These are phyloP conservation scores for Hystrix cristata DNA, from an alignment of 2,113 vertebrate species.

Conservation along the genomic window DNA sequence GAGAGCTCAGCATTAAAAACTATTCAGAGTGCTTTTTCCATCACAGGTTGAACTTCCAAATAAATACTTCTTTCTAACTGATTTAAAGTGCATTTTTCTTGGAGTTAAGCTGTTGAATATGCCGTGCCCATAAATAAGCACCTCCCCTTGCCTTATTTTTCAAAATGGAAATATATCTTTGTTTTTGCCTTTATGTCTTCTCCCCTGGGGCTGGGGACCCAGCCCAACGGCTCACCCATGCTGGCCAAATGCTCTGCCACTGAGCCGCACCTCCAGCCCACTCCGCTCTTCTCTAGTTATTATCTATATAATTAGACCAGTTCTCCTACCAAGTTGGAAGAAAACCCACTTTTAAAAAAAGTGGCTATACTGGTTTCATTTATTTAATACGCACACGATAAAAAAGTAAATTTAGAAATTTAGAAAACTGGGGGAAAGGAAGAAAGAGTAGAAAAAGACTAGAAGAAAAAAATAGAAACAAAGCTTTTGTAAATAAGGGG, in stretches of 20 bases:
- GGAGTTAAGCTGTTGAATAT: neutral
- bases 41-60: neutral
- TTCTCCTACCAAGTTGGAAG: slow-evolving; percentile 9
- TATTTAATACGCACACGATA: neutral
- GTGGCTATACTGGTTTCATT: neutral
- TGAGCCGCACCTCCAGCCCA: neutral
- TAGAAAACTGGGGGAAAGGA: neutral
- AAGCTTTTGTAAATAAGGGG: no score
- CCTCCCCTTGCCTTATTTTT: neutral
- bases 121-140: neutral
- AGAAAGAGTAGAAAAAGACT: no score
- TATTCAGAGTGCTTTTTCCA: neutral
- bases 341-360: slow-evolving; percentile 21
- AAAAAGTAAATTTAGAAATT: neutral
- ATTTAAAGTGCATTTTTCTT: slow-evolving; percentile 4
- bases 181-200: neutral
- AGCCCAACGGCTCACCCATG: neutral
- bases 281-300: neutral
- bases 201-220: neutral
- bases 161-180: neutral
- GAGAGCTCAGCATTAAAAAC: slow-evolving; percentile 38
- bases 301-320: neutral
- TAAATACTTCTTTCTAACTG: neutral
- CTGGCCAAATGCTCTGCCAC: neutral
- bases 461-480: no score